A percentile compares a stretch with the other conserved stretches of the same genome.
These are phyloP conservation scores for Radopholus similis DNA, from an alignment of 1,140 invertebrate species.

Conservation along the genomic window DNA sequence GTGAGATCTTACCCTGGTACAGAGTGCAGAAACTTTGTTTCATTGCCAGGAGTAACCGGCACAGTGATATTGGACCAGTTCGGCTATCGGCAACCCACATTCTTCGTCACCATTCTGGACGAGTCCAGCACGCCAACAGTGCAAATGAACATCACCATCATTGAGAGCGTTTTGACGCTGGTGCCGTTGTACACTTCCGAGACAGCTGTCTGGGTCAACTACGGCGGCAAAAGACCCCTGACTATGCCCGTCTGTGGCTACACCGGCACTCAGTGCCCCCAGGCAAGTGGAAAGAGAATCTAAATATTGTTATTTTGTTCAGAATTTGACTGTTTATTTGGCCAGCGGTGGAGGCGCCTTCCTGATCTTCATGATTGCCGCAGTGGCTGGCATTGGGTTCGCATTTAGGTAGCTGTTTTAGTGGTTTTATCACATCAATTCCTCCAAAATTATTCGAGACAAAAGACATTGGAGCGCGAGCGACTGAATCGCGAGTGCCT, in stretches of 20 bases:
- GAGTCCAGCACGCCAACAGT: slow-evolving; percentile 2
- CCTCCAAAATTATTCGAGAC: too few species aligned
- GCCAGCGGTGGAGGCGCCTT: too few species aligned
- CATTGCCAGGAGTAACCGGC: slow-evolving; percentile 28
- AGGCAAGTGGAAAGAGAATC: too few species aligned
- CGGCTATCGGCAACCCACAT: slow-evolving; percentile 34
- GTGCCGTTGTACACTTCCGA: background rate
- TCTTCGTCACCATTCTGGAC: slow-evolving; percentile 21
- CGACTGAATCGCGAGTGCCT: background rate
- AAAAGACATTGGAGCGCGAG: background rate
- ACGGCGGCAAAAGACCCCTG: slow-evolving; percentile 17
- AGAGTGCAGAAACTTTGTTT: background rate
- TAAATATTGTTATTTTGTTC: background rate
- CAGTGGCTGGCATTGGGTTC: too few species aligned
- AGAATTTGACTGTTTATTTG: background rate
- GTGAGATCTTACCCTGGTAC: background rate
- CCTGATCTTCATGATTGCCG: too few species aligned
- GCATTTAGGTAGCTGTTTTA: too few species aligned
- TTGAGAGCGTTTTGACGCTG: background rate
- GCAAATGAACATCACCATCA: slow-evolving; percentile 4
- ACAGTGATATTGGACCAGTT: slow-evolving; percentile 32
- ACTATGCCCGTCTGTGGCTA: slow-evolving; percentile 27
- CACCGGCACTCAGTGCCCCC: slow-evolving; percentile 23
- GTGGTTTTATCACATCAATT: too few species aligned
- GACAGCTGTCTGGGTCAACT: slow-evolving; percentile 18